Evolutionary conservation across 1,140 invertebrate species (phyloP).

Genomic region (Sitobion miscanthi): DNA sequence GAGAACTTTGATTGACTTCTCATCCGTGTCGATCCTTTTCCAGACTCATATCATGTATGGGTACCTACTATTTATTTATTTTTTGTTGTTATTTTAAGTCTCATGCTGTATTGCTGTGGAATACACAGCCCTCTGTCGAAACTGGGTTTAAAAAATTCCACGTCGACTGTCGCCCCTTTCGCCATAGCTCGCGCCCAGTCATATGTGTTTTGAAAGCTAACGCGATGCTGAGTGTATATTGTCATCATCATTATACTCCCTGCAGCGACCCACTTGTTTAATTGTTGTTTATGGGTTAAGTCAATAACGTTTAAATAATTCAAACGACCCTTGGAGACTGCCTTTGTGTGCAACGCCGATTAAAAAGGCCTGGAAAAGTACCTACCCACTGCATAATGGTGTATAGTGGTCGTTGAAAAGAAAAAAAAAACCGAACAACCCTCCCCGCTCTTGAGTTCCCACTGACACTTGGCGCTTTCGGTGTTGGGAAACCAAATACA

Average conservation of each 20-base stretch:
- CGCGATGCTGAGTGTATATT: neutral
- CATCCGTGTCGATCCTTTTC: neutral
- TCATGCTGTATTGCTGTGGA: too few relatives aligned
- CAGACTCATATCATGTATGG: neutral
- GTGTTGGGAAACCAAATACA: constrained; percentile 2
- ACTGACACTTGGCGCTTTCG: neutral
- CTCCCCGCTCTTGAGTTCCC: neutral
- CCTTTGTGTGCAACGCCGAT: neutral
- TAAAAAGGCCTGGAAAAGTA: constrained; percentile 16
- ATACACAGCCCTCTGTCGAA: neutral
- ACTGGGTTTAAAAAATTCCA: neutral
- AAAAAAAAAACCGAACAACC: constrained; percentile 3
- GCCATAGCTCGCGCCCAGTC: neutral
- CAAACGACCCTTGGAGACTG: constrained; percentile 19
- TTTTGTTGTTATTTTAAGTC: neutral
- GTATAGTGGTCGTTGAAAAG: constrained; percentile 11
- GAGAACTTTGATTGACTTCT: neutral
- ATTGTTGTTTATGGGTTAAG: constrained; percentile 33
- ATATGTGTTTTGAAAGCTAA: constrained; percentile 3
- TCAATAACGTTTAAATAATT: constrained; percentile 34
- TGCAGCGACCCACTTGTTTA: constrained; percentile 15
- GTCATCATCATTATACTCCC: neutral
- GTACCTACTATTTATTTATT: neutral
- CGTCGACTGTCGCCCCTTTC: neutral
- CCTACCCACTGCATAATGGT: neutral